Evolutionary conservation across 1,140 invertebrate species (phyloP).

Genomic region (Tetragnatha versicolor): DNA sequence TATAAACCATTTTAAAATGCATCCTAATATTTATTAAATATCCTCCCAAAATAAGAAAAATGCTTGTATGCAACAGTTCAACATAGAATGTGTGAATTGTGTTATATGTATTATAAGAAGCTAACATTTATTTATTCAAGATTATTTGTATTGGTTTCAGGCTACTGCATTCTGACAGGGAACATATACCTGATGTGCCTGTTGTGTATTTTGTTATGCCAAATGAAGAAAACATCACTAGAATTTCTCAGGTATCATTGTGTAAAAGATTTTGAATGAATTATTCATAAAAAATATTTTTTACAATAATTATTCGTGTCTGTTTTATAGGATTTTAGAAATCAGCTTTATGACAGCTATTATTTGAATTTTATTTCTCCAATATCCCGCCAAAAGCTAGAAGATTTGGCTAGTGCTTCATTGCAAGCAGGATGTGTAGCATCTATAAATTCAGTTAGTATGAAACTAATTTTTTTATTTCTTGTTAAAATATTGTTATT

Average conservation of each 20-base stretch:
- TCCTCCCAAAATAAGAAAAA: neutral
- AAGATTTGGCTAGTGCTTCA: slow-evolving; percentile 92
- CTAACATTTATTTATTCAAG: neutral
- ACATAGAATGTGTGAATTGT: neutral
- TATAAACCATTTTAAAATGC: too few species aligned
- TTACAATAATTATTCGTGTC: neutral
- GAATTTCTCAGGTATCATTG: slow-evolving; percentile 83
- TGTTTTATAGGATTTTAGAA: slow-evolving; percentile 73
- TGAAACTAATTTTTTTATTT: neutral
- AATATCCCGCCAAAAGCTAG: slow-evolving; percentile 90
- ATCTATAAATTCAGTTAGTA: slow-evolving; percentile 84
- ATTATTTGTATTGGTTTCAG: slow-evolving; percentile 65
- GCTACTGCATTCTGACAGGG: slow-evolving; percentile 90
- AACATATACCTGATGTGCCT: slow-evolving; percentile 96
- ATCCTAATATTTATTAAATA: neutral
- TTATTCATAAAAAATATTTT: neutral
- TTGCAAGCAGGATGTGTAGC: slow-evolving; percentile 86
- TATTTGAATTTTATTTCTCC: slow-evolving; percentile 98
- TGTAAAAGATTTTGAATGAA: neutral
- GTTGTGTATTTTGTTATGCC: slow-evolving; percentile 98
- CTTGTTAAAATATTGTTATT: neutral
- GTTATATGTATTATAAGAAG: slow-evolving; percentile 27
- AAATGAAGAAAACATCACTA: slow-evolving; percentile 94
- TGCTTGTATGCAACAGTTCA: neutral
- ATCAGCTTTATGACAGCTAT: slow-evolving; percentile 92